Evolutionary conservation across 2,797 vertebrate species (phyloP).

Genomic region (Picus viridis): DNA sequence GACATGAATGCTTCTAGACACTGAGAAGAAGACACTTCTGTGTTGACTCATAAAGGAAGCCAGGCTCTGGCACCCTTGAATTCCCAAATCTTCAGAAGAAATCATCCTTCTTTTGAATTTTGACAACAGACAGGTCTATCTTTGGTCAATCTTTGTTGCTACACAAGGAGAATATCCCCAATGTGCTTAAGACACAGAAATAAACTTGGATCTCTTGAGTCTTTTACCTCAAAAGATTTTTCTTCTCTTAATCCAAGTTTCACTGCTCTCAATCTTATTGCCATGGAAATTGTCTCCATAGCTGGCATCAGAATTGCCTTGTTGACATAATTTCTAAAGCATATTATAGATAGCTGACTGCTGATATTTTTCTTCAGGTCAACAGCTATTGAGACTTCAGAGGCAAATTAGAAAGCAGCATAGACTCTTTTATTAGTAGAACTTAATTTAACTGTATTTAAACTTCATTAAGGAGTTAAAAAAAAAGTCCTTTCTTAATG

Average conservation of each 20-base stretch:
- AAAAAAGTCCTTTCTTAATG: slow-evolving; percentile 11
- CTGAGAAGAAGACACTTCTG: neutral
- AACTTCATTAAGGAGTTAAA: slow-evolving; percentile 47
- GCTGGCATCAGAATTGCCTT: slow-evolving; percentile 7
- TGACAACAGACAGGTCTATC: neutral
- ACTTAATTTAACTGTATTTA: slow-evolving; percentile 56
- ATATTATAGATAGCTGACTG: neutral
- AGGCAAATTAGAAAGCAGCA: neutral
- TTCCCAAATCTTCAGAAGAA: neutral
- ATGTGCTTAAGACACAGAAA: neutral
- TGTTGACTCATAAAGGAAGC: neutral
- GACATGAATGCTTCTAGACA: neutral
- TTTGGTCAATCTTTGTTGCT: neutral
- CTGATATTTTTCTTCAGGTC: slow-evolving; percentile 37
- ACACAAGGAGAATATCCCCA: neutral
- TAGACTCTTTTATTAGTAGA: slow-evolving; percentile 37
- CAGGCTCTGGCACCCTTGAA: neutral
- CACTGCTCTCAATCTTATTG: neutral
- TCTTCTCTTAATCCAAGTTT: neutral
- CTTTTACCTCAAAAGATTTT: neutral
- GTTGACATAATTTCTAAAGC: slow-evolving; percentile 45
- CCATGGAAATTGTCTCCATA: neutral
- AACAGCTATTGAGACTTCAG: slow-evolving; percentile 41
- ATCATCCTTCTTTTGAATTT: neutral
- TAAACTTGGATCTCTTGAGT: neutral